Percentiles rank a stretch among this genome's conserved stretches.
These are phyloP conservation scores for Synergus umbraculus DNA, from an alignment of 2,888 invertebrate genomes.

Conservation along the genomic window DNA sequence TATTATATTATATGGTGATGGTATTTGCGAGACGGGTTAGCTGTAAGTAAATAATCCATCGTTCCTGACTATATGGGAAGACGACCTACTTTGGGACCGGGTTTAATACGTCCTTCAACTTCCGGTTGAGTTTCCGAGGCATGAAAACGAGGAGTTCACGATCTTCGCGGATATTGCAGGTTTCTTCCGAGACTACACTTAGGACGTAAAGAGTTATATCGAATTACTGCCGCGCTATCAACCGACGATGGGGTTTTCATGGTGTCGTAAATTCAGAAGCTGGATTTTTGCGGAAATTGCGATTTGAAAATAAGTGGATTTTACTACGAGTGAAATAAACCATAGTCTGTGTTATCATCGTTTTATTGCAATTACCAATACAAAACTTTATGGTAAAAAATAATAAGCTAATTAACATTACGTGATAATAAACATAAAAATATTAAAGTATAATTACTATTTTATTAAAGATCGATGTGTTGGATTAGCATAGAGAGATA, in stretches of 20 bases:
- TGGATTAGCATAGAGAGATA: no score
- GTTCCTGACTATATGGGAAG: background rate
- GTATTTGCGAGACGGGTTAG: background rate
- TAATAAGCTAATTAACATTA: no score
- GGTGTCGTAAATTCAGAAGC: slow-evolving; percentile 5
- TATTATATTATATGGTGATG: no score
- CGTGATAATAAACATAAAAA: no score
- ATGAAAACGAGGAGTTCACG: slow-evolving; percentile 22
- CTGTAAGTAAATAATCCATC: slow-evolving; percentile 10
- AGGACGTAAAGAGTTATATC: slow-evolving; percentile 24
- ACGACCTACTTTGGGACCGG: background rate
- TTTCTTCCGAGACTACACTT: background rate
- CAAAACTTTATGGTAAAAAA: background rate
- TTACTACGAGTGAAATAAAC: background rate
- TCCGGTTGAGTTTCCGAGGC: background rate
- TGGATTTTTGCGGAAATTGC: background rate
- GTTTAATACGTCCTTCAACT: slow-evolving; percentile 25
- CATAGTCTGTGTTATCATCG: background rate
- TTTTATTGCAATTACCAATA: background rate
- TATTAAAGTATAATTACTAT: no score
- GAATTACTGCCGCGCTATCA: slow-evolving; percentile 19
- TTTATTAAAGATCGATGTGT: no score
- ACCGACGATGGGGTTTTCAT: slow-evolving; percentile 29
- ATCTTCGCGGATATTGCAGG: slow-evolving; percentile 8
- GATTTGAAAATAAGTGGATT: background rate